Evolutionary conservation across 2,888 invertebrate genomes (phyloP).

Genomic region (Lottia scabra): DNA sequence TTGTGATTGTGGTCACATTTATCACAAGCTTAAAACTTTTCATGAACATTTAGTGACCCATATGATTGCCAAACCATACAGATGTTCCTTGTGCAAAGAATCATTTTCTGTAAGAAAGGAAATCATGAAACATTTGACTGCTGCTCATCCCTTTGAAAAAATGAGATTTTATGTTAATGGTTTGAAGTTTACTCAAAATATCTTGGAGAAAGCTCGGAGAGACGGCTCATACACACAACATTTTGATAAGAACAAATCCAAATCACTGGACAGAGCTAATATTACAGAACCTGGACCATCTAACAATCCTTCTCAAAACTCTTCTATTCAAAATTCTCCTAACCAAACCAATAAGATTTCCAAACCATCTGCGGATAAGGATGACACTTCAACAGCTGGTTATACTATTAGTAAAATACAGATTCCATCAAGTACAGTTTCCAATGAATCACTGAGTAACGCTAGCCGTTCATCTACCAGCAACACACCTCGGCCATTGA

Average conservation of each 20-base stretch:
- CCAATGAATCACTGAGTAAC: no score
- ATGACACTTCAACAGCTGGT: no score
- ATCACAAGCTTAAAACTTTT: background rate
- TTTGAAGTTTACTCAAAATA: background rate
- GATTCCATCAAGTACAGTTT: no score
- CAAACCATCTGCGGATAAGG: no score
- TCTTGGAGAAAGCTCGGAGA: background rate
- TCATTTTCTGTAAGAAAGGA: background rate
- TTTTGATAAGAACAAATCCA: background rate
- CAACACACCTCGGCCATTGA: no score
- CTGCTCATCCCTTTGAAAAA: background rate
- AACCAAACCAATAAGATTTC: no score
- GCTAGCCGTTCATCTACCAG: no score
- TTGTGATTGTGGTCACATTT: background rate
- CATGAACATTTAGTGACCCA: background rate
- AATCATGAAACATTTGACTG: background rate
- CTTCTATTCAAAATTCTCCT: no score
- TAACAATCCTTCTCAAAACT: no score
- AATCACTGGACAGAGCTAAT: no score
- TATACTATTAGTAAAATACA: no score
- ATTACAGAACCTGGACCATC: no score
- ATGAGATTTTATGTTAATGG: constrained; percentile 1
- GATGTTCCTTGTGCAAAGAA: background rate
- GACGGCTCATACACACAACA: background rate
- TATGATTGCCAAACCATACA: background rate